Evolutionary conservation across 2,888 invertebrate genomes (phyloP).

Genomic region (Thecocarcelia acutangulata): DNA sequence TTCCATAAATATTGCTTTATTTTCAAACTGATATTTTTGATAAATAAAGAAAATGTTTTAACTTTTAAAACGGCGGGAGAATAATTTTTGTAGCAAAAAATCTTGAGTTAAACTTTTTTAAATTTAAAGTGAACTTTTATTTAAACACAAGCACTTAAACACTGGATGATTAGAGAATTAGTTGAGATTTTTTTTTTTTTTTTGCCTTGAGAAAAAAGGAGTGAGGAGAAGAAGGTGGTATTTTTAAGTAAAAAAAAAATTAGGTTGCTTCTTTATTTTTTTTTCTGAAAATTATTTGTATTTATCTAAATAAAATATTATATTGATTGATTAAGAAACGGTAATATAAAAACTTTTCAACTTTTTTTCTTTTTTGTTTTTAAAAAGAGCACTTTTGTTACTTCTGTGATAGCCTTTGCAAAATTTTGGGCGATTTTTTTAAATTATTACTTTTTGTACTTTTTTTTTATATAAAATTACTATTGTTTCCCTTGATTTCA

Average conservation of each 20-base stretch:
- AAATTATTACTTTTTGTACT: constrained; percentile 46
- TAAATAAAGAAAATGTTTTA: neutral
- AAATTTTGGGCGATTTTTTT: constrained; percentile 32
- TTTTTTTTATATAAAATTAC: constrained; percentile 43
- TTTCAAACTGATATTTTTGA: constrained; percentile 8
- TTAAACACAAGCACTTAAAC: constrained; percentile 7
- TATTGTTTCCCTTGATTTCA: constrained; percentile 37
- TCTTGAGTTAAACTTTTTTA: constrained; percentile 19
- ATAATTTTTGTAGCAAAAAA: neutral
- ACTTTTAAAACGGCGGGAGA: constrained; percentile 50
- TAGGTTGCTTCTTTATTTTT: constrained; percentile 20
- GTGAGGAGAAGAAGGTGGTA: neutral
- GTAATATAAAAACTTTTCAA: neutral
- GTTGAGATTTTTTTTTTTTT: constrained; percentile 21
- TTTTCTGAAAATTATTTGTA: neutral
- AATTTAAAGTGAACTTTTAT: neutral
- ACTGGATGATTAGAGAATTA: constrained; percentile 27
- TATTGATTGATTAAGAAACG: neutral
- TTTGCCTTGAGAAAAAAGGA: neutral
- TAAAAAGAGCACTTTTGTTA: constrained; percentile 46
- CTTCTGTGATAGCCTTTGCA: constrained; percentile 14
- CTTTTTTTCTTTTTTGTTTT: neutral
- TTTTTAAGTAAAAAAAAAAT: neutral
- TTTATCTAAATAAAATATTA: constrained; percentile 17
- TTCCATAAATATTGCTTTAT: constrained; percentile 79